phyloP scores from a whole-genome alignment of 2,888 invertebrate genomes.

The Doris montereyensis region DNA sequence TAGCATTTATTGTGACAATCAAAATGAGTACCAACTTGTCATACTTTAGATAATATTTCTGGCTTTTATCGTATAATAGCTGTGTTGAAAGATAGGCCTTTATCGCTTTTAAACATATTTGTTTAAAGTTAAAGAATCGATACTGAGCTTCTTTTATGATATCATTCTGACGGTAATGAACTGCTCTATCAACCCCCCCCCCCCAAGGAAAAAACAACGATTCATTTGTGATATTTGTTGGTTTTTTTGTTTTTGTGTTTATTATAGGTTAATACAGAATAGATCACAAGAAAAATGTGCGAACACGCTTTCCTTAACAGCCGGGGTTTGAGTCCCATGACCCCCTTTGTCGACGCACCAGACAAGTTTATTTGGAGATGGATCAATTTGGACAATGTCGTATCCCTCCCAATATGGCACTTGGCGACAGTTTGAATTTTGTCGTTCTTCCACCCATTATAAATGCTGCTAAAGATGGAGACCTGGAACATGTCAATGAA shows the following conservation, averaged over 20 bases:
- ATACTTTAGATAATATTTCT: too few relatives aligned
- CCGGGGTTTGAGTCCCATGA: constrained; percentile 72
- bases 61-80: too few relatives aligned
- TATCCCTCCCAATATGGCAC: constrained; percentile 52
- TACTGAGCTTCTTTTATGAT: too few relatives aligned
- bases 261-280: constrained; percentile 47
- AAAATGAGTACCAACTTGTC: too few relatives aligned
- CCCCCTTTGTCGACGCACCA: constrained; percentile 71
- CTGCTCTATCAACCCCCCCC: too few relatives aligned
- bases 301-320: constrained; percentile 59
- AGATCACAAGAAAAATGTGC: constrained; percentile 62
- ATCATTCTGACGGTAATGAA: too few relatives aligned
- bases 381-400: constrained; percentile 64
- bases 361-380: constrained; percentile 71
- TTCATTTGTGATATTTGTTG: too few relatives aligned
- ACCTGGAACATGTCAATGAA: constrained; percentile 59
- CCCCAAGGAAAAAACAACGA: too few relatives aligned
- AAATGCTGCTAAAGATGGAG: constrained; percentile 64
- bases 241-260: neutral
- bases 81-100: too few relatives aligned
- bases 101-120: too few relatives aligned
- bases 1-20: too few relatives aligned
- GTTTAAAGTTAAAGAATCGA: too few relatives aligned
- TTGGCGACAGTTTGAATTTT: constrained; percentile 57
- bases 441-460: constrained; percentile 62